Conservation (phyloP, 30 jellyfish, hydroid and myxozoan species). For the Mastigias papua region DNA sequence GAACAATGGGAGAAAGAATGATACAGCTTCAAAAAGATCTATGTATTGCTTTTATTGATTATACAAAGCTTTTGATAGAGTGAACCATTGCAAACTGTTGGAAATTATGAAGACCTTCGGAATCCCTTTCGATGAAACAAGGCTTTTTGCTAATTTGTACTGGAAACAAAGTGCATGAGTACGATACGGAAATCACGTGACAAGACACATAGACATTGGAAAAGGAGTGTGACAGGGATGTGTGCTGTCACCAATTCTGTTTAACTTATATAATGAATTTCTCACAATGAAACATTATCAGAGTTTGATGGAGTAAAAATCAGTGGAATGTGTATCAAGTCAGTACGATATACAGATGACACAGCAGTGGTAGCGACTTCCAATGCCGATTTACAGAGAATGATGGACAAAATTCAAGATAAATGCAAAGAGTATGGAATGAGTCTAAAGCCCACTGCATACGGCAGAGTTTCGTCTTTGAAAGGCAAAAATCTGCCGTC, state of each 20-base stretch:
- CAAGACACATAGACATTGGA: conserved; percentile 10
- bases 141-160: conserved; percentile 5
- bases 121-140: conserved; percentile 21
- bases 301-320: conserved; percentile 9
- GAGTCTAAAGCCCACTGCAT: too few relatives aligned
- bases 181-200: neutral
- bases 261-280: neutral
- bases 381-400: neutral
- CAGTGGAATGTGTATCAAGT: neutral
- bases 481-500: too few relatives aligned
- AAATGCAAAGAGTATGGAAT: conserved; percentile 24
- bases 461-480: too few relatives aligned
- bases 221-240: conserved; percentile 55
- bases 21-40: conserved; percentile 1
- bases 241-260: conserved; percentile 7
- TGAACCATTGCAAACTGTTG: conserved; percentile 16
- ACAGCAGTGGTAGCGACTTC: conserved; percentile 11
- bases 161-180: conserved; percentile 21
- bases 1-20: conserved; percentile 7
- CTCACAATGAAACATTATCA: neutral
- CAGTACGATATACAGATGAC: conserved; percentile 39
- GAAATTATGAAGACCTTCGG: neutral
- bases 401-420: conserved; percentile 9
- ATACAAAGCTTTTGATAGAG: conserved; percentile 51
- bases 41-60: conserved; percentile 14